Conservation (phyloP, 2,113 vertebrate genomes). For the Hemibagrus wyckioides region DNA sequence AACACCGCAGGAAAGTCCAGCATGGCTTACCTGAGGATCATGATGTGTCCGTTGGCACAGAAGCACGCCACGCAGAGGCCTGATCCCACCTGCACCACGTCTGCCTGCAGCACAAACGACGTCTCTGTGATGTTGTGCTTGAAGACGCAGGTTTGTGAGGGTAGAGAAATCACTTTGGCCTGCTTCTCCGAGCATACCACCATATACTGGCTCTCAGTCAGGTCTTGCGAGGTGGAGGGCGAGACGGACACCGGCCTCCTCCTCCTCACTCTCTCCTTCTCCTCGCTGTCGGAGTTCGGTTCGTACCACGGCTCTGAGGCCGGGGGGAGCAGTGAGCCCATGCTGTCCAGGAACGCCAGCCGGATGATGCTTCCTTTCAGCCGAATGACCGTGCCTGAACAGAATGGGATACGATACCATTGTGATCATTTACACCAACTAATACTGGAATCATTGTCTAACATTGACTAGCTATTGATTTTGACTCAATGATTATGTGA, state of each 20-base stretch:
- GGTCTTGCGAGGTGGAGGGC: constrained; percentile 93
- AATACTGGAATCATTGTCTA: not conserved
- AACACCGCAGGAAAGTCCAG: not conserved
- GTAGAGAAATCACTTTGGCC: constrained; percentile 94
- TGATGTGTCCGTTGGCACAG: constrained; percentile 99
- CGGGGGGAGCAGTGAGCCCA: constrained; percentile 82
- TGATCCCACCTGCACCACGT: constrained; percentile 87
- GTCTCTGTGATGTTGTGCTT: constrained; percentile 98
- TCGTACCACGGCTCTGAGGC: constrained; percentile 90
- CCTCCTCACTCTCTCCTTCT: constrained; percentile 85
- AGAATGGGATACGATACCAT: not conserved
- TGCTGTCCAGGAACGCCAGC: constrained; percentile 90
- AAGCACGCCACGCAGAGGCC: constrained; percentile 93
- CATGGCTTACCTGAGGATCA: constrained; percentile 89
- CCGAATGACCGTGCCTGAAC: constrained; percentile 87
- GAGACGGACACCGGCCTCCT: constrained; percentile 93
- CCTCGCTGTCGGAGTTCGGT: constrained; percentile 91
- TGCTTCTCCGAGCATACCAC: constrained; percentile 99
- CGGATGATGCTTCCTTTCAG: constrained; percentile 90
- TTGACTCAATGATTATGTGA: too few relatives aligned
- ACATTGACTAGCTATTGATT: too few relatives aligned
- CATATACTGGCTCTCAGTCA: constrained; percentile 91
- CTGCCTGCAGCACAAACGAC: constrained; percentile 93
- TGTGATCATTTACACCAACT: not conserved
- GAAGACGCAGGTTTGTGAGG: constrained; percentile 91